Percentiles rank a stretch among this genome's conserved stretches.
Conservation (phyloP, 2,888 invertebrate genomes). For the Drosophila kuntzei region DNA sequence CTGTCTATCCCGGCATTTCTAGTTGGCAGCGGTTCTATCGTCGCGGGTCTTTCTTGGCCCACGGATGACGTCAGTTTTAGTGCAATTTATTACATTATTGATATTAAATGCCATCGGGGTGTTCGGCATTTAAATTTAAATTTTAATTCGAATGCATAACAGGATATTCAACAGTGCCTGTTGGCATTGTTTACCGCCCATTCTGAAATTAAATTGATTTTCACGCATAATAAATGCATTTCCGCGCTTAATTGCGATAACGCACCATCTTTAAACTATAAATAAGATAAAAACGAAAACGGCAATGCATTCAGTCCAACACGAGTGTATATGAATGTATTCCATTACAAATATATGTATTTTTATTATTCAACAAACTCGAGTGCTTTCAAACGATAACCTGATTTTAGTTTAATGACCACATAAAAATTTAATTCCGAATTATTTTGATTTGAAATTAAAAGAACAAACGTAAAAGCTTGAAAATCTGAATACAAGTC, state of each 20-base stretch:
- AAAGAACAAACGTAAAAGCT: background rate
- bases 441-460: background rate
- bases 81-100: constrained; percentile 71
- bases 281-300: constrained; percentile 50
- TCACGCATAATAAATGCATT: constrained; percentile 59
- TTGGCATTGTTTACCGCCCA: constrained; percentile 28
- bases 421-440: background rate
- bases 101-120: constrained; percentile 57
- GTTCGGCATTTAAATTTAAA: constrained; percentile 50
- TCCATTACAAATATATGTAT: constrained; percentile 1
- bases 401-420: constrained; percentile 12
- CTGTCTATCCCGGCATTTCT: background rate
- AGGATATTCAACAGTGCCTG: constrained; percentile 17
- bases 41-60: background rate
- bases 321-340: background rate
- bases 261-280: constrained; percentile 54
- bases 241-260: constrained; percentile 63
- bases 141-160: constrained; percentile 31
- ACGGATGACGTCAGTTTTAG: constrained; percentile 20
- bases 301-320: background rate
- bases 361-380: background rate
- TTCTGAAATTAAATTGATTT: constrained; percentile 48
- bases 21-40: background rate
- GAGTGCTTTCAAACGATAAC: constrained; percentile 10
- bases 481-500: background rate